Evolutionary conservation across 2,113 vertebrate genomes (phyloP).

Genomic region (Mormyrus iriodes): DNA sequence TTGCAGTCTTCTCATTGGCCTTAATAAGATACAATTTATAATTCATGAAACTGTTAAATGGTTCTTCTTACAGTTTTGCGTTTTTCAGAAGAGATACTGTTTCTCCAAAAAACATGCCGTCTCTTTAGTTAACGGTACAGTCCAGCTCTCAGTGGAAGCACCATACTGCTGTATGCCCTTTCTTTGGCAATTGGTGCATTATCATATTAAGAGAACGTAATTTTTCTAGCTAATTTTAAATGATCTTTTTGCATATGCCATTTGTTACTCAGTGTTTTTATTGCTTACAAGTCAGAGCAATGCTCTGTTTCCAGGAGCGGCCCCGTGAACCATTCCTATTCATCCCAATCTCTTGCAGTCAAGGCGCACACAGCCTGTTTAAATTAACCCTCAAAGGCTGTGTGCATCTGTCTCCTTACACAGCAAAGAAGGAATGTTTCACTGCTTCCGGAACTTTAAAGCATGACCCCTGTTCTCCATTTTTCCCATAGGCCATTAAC

Average conservation of each 20-base stretch:
- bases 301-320: not conserved
- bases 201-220: not conserved
- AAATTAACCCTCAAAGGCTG: not conserved
- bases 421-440: slow-evolving; percentile 7
- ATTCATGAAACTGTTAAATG: not conserved
- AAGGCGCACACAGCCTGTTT: not conserved
- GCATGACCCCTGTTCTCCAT: not conserved
- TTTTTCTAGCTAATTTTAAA: not conserved
- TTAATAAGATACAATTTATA: not conserved
- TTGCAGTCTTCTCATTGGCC: not conserved
- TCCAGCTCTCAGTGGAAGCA: not conserved
- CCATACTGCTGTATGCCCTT: not conserved
- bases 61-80: not conserved
- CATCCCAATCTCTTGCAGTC: not conserved
- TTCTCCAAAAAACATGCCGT: not conserved
- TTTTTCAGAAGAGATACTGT: not conserved
- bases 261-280: not conserved
- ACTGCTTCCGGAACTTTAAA: not conserved
- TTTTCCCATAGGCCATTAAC: not conserved
- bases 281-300: not conserved
- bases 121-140: not conserved
- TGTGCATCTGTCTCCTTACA: not conserved
- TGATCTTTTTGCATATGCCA: not conserved
- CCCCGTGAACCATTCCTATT: not conserved
- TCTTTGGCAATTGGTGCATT: not conserved